phyloP scores from a whole-genome alignment of 2,797 vertebrate species.

The Mycteria americana region DNA sequence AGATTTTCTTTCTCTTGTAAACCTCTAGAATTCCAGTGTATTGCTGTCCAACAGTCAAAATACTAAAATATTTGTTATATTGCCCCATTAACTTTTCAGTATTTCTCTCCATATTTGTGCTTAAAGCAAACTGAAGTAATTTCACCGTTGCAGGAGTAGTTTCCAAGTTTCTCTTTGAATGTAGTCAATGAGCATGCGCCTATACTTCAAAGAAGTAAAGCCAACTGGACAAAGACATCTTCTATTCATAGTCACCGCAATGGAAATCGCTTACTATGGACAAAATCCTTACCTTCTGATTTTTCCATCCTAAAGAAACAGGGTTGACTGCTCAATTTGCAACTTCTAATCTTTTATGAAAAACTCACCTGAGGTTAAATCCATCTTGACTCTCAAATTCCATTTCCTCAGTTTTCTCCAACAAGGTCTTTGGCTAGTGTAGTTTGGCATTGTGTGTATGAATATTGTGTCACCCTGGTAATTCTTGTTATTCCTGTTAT shows the following conservation, averaged over 20 bases:
- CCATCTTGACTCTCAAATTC: neutral
- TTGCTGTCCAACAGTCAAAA: neutral
- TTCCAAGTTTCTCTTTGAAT: neutral
- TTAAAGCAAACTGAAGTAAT: neutral
- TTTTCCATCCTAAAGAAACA: neutral
- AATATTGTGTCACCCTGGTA: neutral
- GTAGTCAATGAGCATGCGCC: neutral
- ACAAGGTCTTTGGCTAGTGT: neutral
- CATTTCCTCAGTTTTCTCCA: neutral
- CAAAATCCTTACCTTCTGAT: neutral
- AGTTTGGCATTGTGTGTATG: neutral
- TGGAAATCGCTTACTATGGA: neutral
- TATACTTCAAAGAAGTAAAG: neutral
- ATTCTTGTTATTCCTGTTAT: neutral
- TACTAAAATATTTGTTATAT: neutral
- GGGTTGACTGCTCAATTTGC: neutral
- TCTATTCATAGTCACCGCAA: neutral
- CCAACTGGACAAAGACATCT: neutral
- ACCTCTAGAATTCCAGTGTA: neutral
- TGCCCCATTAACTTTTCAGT: neutral
- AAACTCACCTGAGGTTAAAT: neutral
- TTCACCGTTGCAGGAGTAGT: neutral
- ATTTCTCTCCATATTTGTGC: neutral
- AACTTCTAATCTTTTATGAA: neutral
- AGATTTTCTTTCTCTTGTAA: neutral